Percentiles rank a stretch among this genome's conserved stretches.
Evolutionary conservation across 2,113 vertebrate genomes (phyloP).

Genomic region (Pituophis catenifer): DNA sequence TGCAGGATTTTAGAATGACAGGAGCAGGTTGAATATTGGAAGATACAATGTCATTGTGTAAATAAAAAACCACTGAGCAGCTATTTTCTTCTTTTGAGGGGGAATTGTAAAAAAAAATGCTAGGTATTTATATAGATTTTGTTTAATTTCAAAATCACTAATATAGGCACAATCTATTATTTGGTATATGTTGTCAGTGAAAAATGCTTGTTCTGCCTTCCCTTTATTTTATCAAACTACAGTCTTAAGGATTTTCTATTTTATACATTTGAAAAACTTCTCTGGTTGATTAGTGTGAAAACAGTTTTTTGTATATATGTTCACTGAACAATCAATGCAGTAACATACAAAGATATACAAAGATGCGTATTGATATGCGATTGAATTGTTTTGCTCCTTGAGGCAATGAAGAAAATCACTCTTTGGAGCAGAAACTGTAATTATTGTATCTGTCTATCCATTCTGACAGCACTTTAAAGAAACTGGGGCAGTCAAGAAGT

Average conservation of each 20-base stretch:
- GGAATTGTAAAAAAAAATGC: neutral
- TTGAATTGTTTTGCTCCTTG: neutral
- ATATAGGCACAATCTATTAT: neutral
- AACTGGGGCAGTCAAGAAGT: neutral
- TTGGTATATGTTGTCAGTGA: neutral
- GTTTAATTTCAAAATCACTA: neutral
- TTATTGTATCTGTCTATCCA: neutral
- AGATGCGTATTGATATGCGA: neutral
- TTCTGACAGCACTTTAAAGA: neutral
- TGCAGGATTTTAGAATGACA: neutral
- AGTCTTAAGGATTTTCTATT: neutral
- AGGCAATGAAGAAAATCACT: neutral
- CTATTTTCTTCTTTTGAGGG: neutral
- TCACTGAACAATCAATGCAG: neutral
- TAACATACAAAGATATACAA: neutral
- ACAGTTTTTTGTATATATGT: neutral
- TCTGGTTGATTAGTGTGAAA: neutral
- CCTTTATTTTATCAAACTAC: neutral
- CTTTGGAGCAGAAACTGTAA: neutral
- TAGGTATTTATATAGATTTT: neutral
- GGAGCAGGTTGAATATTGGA: neutral
- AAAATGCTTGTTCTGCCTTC: neutral
- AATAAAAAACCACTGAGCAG: neutral
- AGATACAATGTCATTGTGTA: neutral
- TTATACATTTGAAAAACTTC: neutral